Percentiles rank a stretch among this genome's conserved stretches.
Conservation (phyloP, 2,113 vertebrate genomes). For the Oplegnathus fasciatus region DNA sequence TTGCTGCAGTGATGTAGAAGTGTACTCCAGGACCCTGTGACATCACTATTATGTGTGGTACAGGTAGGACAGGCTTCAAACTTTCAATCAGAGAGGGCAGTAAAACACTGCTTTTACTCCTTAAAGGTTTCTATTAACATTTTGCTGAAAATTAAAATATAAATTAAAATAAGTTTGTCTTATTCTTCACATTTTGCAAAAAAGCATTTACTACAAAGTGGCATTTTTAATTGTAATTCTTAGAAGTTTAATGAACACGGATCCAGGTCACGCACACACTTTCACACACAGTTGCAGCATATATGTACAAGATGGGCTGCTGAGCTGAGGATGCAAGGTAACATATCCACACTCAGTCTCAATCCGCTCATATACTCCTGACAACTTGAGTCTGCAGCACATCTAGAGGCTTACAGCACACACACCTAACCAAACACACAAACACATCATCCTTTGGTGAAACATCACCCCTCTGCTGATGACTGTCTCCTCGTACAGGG, state of each 20-base stretch:
- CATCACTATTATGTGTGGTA: background rate
- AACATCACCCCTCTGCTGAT: constrained; percentile 25
- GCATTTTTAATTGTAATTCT: background rate
- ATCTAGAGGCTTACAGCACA: constrained; percentile 7
- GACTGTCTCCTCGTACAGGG: constrained; percentile 33
- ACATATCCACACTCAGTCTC: constrained; percentile 41
- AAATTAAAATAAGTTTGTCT: background rate
- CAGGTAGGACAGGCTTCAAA: background rate
- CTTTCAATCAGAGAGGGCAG: too few species aligned
- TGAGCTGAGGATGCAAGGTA: constrained; percentile 44
- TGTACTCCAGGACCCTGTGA: background rate
- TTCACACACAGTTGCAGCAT: background rate
- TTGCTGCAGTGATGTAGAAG: background rate
- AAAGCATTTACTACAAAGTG: background rate
- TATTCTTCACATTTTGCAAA: background rate
- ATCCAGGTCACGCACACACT: background rate
- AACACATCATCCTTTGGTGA: constrained; percentile 24
- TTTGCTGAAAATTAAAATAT: background rate
- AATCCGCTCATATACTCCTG: constrained; percentile 38
- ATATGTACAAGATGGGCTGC: constrained; percentile 1
- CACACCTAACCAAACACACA: constrained; percentile 11
- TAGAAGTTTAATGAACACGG: background rate
- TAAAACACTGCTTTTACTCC: background rate
- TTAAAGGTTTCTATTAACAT: background rate
- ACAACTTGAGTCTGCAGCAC: constrained; percentile 26